Percentiles rank a stretch among this genome's conserved stretches.
phyloP scores from a whole-genome alignment of 2,797 vertebrate species.

The Halcyon smyrnensis region DNA sequence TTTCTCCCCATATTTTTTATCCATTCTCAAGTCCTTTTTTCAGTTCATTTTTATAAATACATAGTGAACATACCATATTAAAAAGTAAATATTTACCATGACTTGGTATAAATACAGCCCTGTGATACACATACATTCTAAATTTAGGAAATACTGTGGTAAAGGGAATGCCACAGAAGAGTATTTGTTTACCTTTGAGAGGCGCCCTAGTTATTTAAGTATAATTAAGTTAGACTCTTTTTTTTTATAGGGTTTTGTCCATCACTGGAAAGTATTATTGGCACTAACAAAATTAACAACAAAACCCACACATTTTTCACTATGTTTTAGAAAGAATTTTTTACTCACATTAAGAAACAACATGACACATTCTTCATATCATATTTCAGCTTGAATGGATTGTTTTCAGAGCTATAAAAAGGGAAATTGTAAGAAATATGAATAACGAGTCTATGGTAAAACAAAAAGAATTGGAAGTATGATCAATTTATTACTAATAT shows the following conservation, averaged over 20 bases:
- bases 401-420: conserved; percentile 7
- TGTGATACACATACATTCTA: conserved; percentile 3
- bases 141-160: conserved; percentile 43
- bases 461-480: not conserved
- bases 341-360: not conserved
- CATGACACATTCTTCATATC: not conserved
- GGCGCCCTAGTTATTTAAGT: conserved; percentile 23
- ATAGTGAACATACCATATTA: not conserved
- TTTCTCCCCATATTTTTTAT: not conserved
- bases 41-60: not conserved
- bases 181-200: conserved; percentile 47
- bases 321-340: not conserved
- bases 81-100: conserved; percentile 30
- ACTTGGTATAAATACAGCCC: not conserved
- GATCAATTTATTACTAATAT: not conserved
- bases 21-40: not conserved
- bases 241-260: not conserved
- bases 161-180: conserved; percentile 12
- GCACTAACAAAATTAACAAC: conserved; percentile 8
- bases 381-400: not conserved
- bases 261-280: not conserved
- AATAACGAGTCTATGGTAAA: not conserved
- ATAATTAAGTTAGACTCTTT: conserved; percentile 33
- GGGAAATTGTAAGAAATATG: not conserved
- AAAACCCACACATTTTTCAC: conserved; percentile 5